phyloP scores from a whole-genome alignment of 1,140 invertebrate species.

The Hermetia illucens region DNA sequence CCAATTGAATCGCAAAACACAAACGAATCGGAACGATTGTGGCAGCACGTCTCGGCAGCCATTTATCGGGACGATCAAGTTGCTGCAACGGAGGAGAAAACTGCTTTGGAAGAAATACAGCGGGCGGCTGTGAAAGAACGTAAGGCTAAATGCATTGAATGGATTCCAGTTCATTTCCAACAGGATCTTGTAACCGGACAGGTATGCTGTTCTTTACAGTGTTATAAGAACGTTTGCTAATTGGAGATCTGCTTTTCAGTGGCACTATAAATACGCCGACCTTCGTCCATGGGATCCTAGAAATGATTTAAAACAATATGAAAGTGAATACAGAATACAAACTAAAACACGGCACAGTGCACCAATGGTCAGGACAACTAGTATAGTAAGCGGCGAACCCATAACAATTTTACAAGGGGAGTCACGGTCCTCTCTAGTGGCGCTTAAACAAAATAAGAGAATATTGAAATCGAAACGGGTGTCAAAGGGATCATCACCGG shows the following conservation, averaged over 20 bases:
- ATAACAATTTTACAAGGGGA: conserved; percentile 20
- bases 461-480: not conserved
- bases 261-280: conserved; percentile 64
- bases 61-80: conserved; percentile 66
- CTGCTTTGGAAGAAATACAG: conserved; percentile 73
- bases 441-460: conserved; percentile 4
- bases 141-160: conserved; percentile 42
- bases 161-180: conserved; percentile 56
- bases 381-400: conserved; percentile 43
- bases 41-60: conserved; percentile 70
- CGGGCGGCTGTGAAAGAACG: conserved; percentile 41
- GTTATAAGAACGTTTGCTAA: not conserved
- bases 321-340: conserved; percentile 51
- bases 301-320: conserved; percentile 71
- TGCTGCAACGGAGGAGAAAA: conserved; percentile 81
- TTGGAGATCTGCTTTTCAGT: conserved; percentile 30
- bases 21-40: conserved; percentile 76
- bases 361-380: conserved; percentile 47
- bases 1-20: conserved; percentile 59
- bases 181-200: conserved; percentile 37
- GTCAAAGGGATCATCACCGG: conserved; percentile 4
- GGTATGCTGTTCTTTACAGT: conserved; percentile 4
- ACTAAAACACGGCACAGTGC: conserved; percentile 60
- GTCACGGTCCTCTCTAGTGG: conserved; percentile 5
- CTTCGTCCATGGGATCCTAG: conserved; percentile 66